Evolutionary conservation across 2,797 vertebrate genomes (phyloP).

Genomic region (Muscicapa striata): DNA sequence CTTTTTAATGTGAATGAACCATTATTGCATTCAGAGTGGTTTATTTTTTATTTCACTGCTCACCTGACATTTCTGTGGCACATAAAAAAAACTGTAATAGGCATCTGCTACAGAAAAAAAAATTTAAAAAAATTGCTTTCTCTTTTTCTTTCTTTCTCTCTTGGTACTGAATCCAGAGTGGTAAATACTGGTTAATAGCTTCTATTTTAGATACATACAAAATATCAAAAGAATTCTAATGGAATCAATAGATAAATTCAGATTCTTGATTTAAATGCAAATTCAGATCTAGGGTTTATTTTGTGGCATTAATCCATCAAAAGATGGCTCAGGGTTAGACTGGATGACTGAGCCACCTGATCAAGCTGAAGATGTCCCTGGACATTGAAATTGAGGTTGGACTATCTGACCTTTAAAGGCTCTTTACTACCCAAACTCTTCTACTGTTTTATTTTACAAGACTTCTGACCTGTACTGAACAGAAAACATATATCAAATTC

Average conservation of each 20-base stretch:
- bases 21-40: neutral
- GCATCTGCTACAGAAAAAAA: no score
- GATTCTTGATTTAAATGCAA: neutral
- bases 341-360: neutral
- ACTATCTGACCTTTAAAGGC: neutral
- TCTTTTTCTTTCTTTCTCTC: neutral
- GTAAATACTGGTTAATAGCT: neutral
- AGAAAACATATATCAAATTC: neutral
- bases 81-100: neutral
- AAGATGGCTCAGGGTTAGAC: neutral
- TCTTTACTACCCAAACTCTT: neutral
- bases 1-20: neutral
- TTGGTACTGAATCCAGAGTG: neutral
- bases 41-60: neutral
- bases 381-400: neutral
- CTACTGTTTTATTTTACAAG: neutral
- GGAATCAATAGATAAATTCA: neutral
- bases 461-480: neutral
- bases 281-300: neutral
- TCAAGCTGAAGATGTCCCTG: neutral
- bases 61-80: neutral
- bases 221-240: neutral
- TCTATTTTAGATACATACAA: neutral
- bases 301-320: neutral
- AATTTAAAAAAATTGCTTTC: rapidly evolving